These are phyloP conservation scores for Ferrisia virgata DNA, from an alignment of 2,888 invertebrate genomes.

Conservation along the genomic window DNA sequence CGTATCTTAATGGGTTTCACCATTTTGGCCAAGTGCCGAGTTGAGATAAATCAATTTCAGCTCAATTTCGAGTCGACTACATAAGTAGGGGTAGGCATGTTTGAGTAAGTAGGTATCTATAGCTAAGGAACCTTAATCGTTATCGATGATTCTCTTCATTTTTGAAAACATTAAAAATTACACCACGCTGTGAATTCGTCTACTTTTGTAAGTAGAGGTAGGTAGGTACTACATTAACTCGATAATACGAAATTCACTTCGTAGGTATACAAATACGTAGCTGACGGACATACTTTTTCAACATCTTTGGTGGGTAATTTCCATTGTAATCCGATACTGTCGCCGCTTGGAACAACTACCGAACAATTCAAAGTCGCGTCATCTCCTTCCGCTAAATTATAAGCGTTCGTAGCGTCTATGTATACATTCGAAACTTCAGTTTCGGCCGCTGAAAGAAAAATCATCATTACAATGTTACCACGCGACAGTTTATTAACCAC, in stretches of 20 bases:
- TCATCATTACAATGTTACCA: not conserved
- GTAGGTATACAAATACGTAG: no score
- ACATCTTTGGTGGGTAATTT: conserved; percentile 50
- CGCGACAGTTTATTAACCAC: not conserved
- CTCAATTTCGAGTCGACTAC: no score
- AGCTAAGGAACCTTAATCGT: no score
- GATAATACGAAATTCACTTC: no score
- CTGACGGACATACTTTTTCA: conserved; percentile 39
- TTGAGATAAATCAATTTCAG: no score
- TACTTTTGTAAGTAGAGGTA: not conserved
- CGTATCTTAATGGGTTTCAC: no score
- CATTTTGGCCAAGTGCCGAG: no score
- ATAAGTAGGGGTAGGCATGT: no score
- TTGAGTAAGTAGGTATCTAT: no score
- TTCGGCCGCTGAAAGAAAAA: not conserved
- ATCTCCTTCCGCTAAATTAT: conserved; percentile 16
- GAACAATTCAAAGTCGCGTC: conserved; percentile 52
- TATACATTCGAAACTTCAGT: not conserved
- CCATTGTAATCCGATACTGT: conserved; percentile 52
- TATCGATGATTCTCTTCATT: no score
- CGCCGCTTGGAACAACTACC: conserved; percentile 50
- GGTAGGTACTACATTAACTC: not conserved
- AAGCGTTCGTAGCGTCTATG: not conserved
- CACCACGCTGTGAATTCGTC: no score
- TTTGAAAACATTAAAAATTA: not conserved